A percentile compares a stretch with the other conserved stretches of the same genome.
Conservation (phyloP, 2,888 invertebrate genomes). For the Agrotis exclamationis region DNA sequence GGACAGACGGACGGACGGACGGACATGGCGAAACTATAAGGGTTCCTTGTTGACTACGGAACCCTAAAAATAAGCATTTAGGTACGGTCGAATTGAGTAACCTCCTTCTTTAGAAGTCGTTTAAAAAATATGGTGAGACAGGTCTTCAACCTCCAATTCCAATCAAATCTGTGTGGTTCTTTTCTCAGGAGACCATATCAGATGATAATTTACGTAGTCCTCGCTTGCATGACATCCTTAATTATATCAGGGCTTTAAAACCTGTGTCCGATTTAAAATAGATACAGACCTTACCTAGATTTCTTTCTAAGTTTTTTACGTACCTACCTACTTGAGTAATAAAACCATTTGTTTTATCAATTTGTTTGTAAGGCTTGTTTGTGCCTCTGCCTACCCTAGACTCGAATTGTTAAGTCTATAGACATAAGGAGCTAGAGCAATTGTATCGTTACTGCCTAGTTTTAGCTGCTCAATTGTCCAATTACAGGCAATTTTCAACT, state of each 20-base stretch:
- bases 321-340: too few relatives aligned
- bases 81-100: too few relatives aligned
- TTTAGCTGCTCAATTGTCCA: conserved; percentile 59
- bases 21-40: too few relatives aligned
- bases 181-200: neutral
- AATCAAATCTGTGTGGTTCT: neutral
- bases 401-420: neutral
- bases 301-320: too few relatives aligned
- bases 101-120: too few relatives aligned
- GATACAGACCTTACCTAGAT: too few relatives aligned
- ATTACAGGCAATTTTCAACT: conserved; percentile 56
- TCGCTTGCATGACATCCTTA: neutral
- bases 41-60: too few relatives aligned
- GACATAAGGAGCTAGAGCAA: conserved; percentile 35
- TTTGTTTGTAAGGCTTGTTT: neutral
- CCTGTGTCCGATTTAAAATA: too few relatives aligned
- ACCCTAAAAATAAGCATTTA: too few relatives aligned
- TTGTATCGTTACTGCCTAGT: conserved; percentile 53
- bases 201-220: neutral
- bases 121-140: neutral
- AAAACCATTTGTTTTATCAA: neutral
- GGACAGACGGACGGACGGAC: too few relatives aligned
- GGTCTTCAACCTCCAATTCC: neutral
- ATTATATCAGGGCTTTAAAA: neutral
- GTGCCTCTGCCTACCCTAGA: neutral